Evolutionary conservation across 23 tunicate genomes (phyloP), one percentile per base, ranked within the genome.

Genomic region (Aplidium turbinatum): DNA sequence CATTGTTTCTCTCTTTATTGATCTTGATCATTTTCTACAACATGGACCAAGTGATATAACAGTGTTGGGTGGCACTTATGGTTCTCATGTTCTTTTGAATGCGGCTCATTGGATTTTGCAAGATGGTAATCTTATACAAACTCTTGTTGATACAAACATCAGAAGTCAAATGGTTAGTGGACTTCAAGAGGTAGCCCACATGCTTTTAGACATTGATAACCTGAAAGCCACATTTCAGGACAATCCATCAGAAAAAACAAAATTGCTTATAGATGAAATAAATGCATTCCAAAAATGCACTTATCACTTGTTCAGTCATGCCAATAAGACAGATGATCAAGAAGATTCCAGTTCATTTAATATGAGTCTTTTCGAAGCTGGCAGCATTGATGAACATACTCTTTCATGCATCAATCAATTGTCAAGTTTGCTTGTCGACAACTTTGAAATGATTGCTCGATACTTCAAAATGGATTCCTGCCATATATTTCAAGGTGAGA

Each of bases 51-150:
- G 27, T 4, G 5, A 27, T 6, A 11, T 29, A 7, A 21, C 31
- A 11, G 29, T 65, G 36, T 35, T 16, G 25, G 19, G 11, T 38
- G 72, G 31, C 4, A 36, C 72, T 5, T 70, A 46, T 28, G 76
- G 76, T 3, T 23, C 76, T 70, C 76, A 70, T 47, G 19, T 47
- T 47, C 19, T 70, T 35, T 27, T 70, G 7, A 39, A 70, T 47
- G 47, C 47, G 38, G 58, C 76, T 4, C 34, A 26, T 30, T 6
- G 18, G 6, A 31, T 70, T 28, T 29, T 70, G 35, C 29, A 36
- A 4, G 19, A 70, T 6, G 35, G n/a, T 4, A 47, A 9, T 3
- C 21, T 70, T 4, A 50, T 47, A 47, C 58, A 70, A 28, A 46
- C 38, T 47, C 9, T 47, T 24, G 3, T 3, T 23, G 58, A 42